These are phyloP conservation scores for Drosophila multiciliata DNA, from an alignment of 2,888 invertebrate genomes.

Conservation along the genomic window DNA sequence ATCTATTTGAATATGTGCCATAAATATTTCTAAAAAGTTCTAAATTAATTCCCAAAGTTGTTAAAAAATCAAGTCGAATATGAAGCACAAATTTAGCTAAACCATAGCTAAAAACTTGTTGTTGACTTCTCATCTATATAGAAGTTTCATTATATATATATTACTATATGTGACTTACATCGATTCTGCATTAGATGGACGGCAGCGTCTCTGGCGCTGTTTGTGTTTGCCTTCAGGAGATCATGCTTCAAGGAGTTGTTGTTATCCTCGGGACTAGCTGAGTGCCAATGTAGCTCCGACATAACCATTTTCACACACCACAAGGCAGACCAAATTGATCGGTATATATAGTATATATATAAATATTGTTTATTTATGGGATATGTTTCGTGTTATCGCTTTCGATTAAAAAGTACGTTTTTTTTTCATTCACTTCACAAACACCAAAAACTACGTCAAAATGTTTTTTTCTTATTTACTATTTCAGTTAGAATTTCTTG, in stretches of 20 bases:
- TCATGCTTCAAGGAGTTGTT: slow-evolving; percentile 84
- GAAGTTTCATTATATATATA: not conserved
- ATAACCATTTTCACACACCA: slow-evolving; percentile 84
- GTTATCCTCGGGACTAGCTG: slow-evolving; percentile 84
- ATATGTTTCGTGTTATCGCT: slow-evolving; percentile 5
- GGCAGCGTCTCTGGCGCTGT: slow-evolving; percentile 69
- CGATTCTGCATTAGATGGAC: slow-evolving; percentile 83
- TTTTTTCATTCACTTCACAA: not conserved
- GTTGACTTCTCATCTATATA: not conserved
- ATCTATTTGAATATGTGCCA: not conserved
- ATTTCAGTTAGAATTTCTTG: slow-evolving; percentile 1
- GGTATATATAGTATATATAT: slow-evolving; percentile 10
- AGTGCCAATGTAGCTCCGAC: slow-evolving; percentile 85
- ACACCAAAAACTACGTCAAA: slow-evolving; percentile 8
- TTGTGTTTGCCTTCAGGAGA: slow-evolving; percentile 77
- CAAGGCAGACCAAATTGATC: slow-evolving; percentile 23
- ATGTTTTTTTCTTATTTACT: slow-evolving; percentile 21
- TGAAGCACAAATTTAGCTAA: not conserved
- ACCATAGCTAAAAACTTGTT: not conserved
- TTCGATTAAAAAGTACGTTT: not conserved
- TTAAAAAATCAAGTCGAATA: not conserved
- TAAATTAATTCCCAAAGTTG: not conserved
- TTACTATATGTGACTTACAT: slow-evolving; percentile 78
- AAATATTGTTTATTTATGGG: slow-evolving; percentile 4
- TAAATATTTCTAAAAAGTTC: not conserved